Percentiles rank a stretch among this genome's conserved stretches.
These are phyloP conservation scores for Caenorhabditis drosophilae DNA, from an alignment of 2,888 invertebrate species.

Conservation along the genomic window DNA sequence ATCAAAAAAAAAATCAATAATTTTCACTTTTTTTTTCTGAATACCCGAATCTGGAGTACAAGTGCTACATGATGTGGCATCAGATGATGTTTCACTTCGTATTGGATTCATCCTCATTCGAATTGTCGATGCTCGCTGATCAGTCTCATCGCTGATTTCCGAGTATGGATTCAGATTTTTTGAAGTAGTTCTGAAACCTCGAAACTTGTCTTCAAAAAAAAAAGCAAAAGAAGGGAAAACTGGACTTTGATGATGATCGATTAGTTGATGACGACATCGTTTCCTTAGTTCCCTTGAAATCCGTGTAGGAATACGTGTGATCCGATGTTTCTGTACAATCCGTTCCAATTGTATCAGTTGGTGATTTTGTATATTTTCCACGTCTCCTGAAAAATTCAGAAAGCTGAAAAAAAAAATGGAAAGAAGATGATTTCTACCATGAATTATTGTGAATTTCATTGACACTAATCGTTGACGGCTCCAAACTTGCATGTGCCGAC, in stretches of 20 bases:
- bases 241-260: neutral
- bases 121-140: slow-evolving; percentile 2
- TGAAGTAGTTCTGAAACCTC: slow-evolving; percentile 5
- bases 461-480: slow-evolving; percentile 29
- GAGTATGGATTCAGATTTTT: slow-evolving; percentile 36
- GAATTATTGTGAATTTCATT: slow-evolving; percentile 14
- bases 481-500: slow-evolving; percentile 42
- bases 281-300: slow-evolving; percentile 1
- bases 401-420: too few species aligned
- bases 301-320: slow-evolving; percentile 19
- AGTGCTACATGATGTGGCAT: slow-evolving; percentile 20
- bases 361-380: neutral
- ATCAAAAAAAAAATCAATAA: neutral
- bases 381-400: neutral
- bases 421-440: too few species aligned
- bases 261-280: neutral
- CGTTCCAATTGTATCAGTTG: slow-evolving; percentile 17
- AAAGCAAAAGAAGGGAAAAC: too few species aligned
- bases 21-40: neutral
- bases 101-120: slow-evolving; percentile 10
- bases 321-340: slow-evolving; percentile 14
- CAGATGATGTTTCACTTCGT: slow-evolving; percentile 16
- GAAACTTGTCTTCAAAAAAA: neutral
- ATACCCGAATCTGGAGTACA: slow-evolving; percentile 32
- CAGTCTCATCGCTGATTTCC: slow-evolving; percentile 11